These are phyloP conservation scores for Chaetogeoica ovagalla DNA, from an alignment of 2,888 invertebrate species.

Conservation along the genomic window DNA sequence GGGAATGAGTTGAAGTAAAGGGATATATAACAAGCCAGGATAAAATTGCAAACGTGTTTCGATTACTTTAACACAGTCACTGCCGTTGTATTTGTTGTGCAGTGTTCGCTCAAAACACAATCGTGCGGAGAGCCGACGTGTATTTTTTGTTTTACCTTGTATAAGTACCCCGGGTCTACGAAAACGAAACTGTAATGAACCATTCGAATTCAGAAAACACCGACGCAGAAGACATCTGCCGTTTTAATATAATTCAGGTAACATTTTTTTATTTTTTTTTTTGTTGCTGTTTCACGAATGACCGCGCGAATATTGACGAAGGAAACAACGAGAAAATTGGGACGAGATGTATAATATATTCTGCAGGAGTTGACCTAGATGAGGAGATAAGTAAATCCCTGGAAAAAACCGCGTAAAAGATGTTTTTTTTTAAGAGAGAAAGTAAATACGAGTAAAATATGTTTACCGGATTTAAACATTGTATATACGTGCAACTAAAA, in stretches of 20 bases:
- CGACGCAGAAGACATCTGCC: slow-evolving; percentile 19
- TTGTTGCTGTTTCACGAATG: background rate
- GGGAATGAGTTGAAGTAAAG: background rate
- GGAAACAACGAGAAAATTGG: slow-evolving; percentile 3
- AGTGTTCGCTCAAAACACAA: background rate
- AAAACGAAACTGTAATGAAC: slow-evolving; percentile 33
- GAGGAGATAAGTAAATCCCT: background rate
- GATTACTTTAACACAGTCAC: slow-evolving; percentile 38
- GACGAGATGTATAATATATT: background rate
- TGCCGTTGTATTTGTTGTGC: background rate
- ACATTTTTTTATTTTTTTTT: background rate
- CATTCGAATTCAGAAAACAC: slow-evolving; percentile 41
- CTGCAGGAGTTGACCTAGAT: slow-evolving; percentile 9
- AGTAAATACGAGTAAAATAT: background rate
- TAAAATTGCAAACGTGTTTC: slow-evolving; percentile 52
- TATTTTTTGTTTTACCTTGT: background rate
- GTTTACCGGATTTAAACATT: background rate
- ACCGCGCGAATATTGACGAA: background rate
- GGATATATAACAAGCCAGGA: slow-evolving; percentile 12
- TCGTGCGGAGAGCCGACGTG: slow-evolving; percentile 10
- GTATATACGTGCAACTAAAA: background rate
- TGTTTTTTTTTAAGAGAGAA: background rate
- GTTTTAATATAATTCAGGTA: slow-evolving; percentile 38
- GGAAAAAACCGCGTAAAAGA: slow-evolving; percentile 9
- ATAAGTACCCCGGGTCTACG: too few species aligned